Conservation (phyloP, 2,888 invertebrate species). For the Eilema depressum region DNA sequence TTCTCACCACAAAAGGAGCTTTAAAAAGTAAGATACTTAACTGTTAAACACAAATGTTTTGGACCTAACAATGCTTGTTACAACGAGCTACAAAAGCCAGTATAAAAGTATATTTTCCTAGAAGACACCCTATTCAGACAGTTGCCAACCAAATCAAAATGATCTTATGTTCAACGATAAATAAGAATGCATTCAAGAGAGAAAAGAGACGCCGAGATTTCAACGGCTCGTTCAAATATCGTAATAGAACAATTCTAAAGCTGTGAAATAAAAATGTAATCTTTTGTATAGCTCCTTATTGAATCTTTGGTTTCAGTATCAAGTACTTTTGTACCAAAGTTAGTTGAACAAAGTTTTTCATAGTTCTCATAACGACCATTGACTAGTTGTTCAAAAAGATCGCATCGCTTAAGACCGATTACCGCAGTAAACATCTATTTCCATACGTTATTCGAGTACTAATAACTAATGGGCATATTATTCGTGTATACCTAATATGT, state of each 20-base stretch:
- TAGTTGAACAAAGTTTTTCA: too few species aligned
- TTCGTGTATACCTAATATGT: too few species aligned
- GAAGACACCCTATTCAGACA: background rate
- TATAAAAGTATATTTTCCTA: background rate
- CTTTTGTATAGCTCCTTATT: background rate
- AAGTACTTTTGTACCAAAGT: background rate
- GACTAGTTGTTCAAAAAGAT: too few species aligned
- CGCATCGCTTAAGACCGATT: too few species aligned
- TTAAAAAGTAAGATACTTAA: background rate
- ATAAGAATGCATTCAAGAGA: background rate
- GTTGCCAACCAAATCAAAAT: background rate
- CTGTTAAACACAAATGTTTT: background rate
- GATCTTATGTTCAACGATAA: background rate
- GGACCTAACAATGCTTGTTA: background rate
- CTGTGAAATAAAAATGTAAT: background rate
- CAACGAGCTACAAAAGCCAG: background rate
- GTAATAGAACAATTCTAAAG: constrained; percentile 2
- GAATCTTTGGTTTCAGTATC: background rate
- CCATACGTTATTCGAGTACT: too few species aligned
- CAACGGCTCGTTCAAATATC: background rate
- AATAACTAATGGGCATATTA: too few species aligned
- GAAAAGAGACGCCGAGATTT: background rate
- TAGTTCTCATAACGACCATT: too few species aligned
- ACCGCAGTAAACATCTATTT: too few species aligned
- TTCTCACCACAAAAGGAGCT: background rate